phyloP scores from a whole-genome alignment of 2,888 invertebrate species.

The Oegoconia quadripuncta region DNA sequence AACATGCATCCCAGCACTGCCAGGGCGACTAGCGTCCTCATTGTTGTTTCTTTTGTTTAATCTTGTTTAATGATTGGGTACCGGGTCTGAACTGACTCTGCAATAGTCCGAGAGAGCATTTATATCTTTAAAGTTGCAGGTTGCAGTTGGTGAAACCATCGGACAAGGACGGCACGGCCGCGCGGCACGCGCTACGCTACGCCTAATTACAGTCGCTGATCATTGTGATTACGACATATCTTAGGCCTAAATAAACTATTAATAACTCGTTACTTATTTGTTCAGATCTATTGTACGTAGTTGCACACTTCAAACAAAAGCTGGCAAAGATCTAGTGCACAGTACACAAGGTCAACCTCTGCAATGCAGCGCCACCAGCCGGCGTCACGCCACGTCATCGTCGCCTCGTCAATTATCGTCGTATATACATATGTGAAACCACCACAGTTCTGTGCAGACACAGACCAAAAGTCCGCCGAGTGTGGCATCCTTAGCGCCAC shows the following conservation, averaged over 20 bases:
- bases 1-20: slow-evolving; percentile 56
- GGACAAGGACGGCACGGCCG: slow-evolving; percentile 65
- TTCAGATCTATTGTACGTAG: background rate
- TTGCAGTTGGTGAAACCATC: slow-evolving; percentile 70
- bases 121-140: slow-evolving; percentile 66
- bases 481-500: too few species aligned
- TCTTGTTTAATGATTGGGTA: slow-evolving; percentile 57
- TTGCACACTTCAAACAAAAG: too few species aligned
- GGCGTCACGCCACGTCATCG: too few species aligned
- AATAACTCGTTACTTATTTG: background rate
- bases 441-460: too few species aligned
- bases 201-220: slow-evolving; percentile 52
- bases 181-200: slow-evolving; percentile 58
- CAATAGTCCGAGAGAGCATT: slow-evolving; percentile 55
- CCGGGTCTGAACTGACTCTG: slow-evolving; percentile 60
- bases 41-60: slow-evolving; percentile 30
- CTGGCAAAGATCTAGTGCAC: background rate
- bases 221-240: slow-evolving; percentile 44
- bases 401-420: too few species aligned
- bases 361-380: background rate
- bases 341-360: background rate
- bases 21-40: slow-evolving; percentile 72
- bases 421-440: too few species aligned
- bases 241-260: slow-evolving; percentile 28
- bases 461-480: too few species aligned